Evolutionary conservation across 2,888 invertebrate species (phyloP).

Genomic region (Ctena decussata): DNA sequence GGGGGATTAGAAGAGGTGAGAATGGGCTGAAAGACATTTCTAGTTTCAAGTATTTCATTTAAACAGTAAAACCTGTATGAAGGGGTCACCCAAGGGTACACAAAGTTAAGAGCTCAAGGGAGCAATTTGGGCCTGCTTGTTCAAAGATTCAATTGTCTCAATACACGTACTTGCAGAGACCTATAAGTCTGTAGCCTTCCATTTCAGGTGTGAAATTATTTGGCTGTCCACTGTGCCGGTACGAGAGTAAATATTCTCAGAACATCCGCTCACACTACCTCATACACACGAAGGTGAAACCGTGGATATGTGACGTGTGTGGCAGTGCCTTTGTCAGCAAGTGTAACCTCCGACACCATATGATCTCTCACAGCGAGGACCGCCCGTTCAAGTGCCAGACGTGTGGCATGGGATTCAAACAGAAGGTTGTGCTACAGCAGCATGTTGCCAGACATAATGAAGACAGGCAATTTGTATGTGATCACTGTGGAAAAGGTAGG

Average conservation of each 20-base stretch:
- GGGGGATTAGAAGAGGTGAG: no score
- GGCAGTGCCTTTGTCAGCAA: constrained; percentile 2
- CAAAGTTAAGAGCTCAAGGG: no score
- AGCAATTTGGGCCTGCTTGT: no score
- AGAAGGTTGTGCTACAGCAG: background rate
- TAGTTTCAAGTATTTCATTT: no score
- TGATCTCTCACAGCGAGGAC: background rate
- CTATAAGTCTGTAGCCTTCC: no score
- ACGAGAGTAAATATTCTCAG: constrained; percentile 4
- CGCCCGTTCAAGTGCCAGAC: background rate
- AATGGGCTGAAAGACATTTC: no score
- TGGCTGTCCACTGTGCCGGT: background rate
- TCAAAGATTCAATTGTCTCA: no score
- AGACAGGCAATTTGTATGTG: background rate
- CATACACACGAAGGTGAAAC: background rate
- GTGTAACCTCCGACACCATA: constrained; percentile 4
- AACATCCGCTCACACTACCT: background rate
- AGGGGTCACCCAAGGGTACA: no score
- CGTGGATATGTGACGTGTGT: constrained; percentile 1
- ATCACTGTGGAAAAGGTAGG: constrained; percentile 2
- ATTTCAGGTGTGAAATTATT: background rate
- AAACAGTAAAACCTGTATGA: no score
- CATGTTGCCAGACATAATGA: constrained; percentile 1
- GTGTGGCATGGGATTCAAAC: background rate
- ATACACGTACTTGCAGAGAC: no score